Conservation (phyloP, 2,888 invertebrate genomes). For the Agrypnus murinus region DNA sequence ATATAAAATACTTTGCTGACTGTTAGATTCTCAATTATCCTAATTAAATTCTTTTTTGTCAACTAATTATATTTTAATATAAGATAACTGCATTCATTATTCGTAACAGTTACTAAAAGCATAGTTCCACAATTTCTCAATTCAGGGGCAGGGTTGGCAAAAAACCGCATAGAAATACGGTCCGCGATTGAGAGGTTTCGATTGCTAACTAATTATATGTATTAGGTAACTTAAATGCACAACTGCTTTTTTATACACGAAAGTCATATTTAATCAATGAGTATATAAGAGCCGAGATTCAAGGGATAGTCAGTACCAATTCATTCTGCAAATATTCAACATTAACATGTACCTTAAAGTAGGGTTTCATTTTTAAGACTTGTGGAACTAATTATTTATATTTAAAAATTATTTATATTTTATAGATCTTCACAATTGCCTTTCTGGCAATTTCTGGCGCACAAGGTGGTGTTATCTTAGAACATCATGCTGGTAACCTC, state of each 20-base stretch:
- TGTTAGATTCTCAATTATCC: too few relatives aligned
- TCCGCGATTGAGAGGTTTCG: conserved; percentile 17
- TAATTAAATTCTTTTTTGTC: too few relatives aligned
- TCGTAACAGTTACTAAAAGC: too few relatives aligned
- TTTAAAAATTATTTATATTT: not conserved
- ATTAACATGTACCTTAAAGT: not conserved
- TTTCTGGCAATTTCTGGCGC: not conserved
- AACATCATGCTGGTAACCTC: too few relatives aligned
- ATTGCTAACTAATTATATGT: conserved; percentile 1
- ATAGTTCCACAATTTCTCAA: conserved; percentile 3
- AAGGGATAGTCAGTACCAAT: not conserved
- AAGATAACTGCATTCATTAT: too few relatives aligned
- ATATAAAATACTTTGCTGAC: too few relatives aligned
- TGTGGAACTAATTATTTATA: not conserved
- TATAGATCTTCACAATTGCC: not conserved
- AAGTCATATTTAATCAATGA: conserved; percentile 14
- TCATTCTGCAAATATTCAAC: not conserved
- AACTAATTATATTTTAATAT: too few relatives aligned
- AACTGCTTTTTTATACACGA: not conserved
- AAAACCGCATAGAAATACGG: conserved; percentile 11
- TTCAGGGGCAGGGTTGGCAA: not conserved
- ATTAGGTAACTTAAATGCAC: not conserved
- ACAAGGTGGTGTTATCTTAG: not conserved
- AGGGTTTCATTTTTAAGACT: not conserved
- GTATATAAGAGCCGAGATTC: conserved; percentile 23